phyloP scores from a whole-genome alignment of 2,888 invertebrate genomes.

The Ligdia adustata region DNA sequence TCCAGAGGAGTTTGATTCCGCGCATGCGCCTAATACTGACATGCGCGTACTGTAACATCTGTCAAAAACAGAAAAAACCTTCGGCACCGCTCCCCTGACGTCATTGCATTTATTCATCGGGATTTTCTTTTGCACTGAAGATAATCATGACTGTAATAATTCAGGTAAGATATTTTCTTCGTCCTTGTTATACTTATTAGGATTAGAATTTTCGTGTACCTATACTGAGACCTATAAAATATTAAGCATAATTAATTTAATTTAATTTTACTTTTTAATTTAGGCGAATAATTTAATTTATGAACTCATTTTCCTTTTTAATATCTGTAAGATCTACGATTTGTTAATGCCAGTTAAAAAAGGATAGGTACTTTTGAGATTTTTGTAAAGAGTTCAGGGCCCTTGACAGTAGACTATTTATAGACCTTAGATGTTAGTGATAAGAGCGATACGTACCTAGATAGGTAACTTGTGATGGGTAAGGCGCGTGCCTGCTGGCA shows the following conservation, averaged over 20 bases:
- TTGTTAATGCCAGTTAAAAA: too few relatives aligned
- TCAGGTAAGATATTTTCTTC: constrained; percentile 40
- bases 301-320: too few relatives aligned
- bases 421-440: constrained; percentile 23
- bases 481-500: constrained; percentile 48
- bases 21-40: constrained; percentile 58
- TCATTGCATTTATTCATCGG: constrained; percentile 50
- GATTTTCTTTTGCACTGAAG: constrained; percentile 46
- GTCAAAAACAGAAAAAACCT: constrained; percentile 62
- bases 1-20: not conserved
- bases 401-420: constrained; percentile 15
- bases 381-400: not conserved
- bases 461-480: constrained; percentile 33
- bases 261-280: too few relatives aligned
- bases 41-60: constrained; percentile 63
- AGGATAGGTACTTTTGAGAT: too few relatives aligned
- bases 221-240: too few relatives aligned
- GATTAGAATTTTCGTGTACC: too few relatives aligned
- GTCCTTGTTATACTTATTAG: not conserved
- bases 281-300: too few relatives aligned
- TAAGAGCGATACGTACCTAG: constrained; percentile 23
- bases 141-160: constrained; percentile 63
- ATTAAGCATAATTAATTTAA: too few relatives aligned
- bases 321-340: too few relatives aligned
- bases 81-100: constrained; percentile 56